A percentile compares a stretch with the other conserved stretches of the same genome.
Conservation (phyloP, 2,113 vertebrate species). For the Centropristis striata region DNA sequence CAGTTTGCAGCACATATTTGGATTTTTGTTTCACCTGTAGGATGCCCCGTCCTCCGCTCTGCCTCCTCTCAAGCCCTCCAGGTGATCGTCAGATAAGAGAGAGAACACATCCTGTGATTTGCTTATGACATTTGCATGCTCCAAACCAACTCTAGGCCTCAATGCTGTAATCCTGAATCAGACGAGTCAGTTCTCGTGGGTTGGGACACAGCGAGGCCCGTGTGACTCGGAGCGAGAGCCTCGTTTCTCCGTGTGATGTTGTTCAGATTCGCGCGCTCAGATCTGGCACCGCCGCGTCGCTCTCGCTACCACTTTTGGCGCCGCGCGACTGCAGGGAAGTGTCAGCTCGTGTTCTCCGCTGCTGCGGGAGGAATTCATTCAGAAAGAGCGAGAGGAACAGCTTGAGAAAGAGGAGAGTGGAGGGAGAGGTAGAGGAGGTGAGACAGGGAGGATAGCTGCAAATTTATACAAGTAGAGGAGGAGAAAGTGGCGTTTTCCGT, state of each 20-base stretch:
- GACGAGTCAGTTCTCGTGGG: conserved; percentile 51
- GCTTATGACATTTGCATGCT: conserved; percentile 9
- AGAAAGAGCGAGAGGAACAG: conserved; percentile 53
- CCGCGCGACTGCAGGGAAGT: conserved; percentile 8
- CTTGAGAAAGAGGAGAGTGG: conserved; percentile 19
- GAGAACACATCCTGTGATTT: conserved; percentile 19
- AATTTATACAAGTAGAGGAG: neutral
- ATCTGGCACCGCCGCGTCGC: conserved; percentile 14
- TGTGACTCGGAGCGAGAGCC: conserved; percentile 48
- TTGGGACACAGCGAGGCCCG: conserved; percentile 33
- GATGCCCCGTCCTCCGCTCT: neutral
- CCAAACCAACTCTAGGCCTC: conserved; percentile 32
- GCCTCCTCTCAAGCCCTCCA: conserved; percentile 17
- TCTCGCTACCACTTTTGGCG: conserved; percentile 16
- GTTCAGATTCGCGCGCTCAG: conserved; percentile 33
- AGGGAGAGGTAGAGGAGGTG: conserved; percentile 1
- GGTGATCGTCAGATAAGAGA: conserved; percentile 42
- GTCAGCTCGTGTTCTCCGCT: conserved; percentile 32
- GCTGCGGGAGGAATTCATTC: conserved; percentile 61
- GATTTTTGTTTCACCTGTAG: conserved; percentile 20
- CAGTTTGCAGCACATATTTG: neutral
- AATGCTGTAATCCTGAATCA: conserved; percentile 51
- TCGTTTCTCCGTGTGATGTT: conserved; percentile 58
- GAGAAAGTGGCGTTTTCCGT: neutral
- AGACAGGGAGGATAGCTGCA: neutral